Evolutionary conservation across 2,113 vertebrate species (phyloP), one percentile per base, ranked within the genome.

Genomic region (Sprattus sprattus): DNA sequence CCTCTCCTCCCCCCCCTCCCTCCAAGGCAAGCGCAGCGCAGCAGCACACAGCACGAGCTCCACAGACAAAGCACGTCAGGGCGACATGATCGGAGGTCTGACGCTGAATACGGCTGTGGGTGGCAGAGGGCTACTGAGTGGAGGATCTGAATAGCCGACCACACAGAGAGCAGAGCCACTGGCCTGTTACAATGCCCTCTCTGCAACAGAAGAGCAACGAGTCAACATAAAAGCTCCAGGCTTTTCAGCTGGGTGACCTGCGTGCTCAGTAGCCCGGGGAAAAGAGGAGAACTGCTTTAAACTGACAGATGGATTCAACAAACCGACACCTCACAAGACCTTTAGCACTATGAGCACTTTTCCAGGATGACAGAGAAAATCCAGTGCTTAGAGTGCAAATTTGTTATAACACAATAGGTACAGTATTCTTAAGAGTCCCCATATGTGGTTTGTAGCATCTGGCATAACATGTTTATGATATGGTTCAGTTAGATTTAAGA

Each of bases 171-270:
- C 71, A 32, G 28, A 78, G 28, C 71, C 71, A 32, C 71, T 39
- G 71, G 32, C 71, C 71, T 78, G 71, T 32, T 32, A 78, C 71
- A 78, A 78, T 78, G 71, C 28, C 32, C 71, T 78, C 71, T 78
- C 71, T 39, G 71, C 71, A 78, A 78, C 71, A 78, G 28, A 39
- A 39, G 71, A 78, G 9, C 71, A 78, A 28, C 71, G 11, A 39
- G 71, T 78, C 71, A 78, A 78, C 71, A 78, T 13, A 78, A 78
- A 78, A 78, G 71, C 71, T 78, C 28, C 71, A 78, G 71, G 71
- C 71, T 78, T 78, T 78, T 78, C 71, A 78, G 71, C 71, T 78
- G 28, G 25, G 39, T 78, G 71, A 78, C 71, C 71, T 39, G 71
- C 44, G 28, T 18, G 71, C 71, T 78, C 32, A 39, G 71, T 78